Evolutionary conservation across 2,113 vertebrate genomes (phyloP).

Genomic region (Colinus virginianus): DNA sequence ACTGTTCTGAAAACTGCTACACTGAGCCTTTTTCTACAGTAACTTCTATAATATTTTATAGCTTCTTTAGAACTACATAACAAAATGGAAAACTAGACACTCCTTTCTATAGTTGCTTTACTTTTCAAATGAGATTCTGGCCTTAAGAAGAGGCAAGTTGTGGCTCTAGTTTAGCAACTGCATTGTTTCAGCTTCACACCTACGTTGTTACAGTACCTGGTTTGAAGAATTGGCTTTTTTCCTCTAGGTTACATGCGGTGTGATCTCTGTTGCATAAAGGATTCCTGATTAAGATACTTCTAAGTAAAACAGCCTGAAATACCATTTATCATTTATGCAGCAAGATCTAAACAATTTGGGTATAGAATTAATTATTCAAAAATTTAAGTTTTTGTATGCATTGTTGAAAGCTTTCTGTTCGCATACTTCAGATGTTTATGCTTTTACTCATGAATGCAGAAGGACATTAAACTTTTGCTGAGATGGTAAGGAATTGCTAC

Average conservation of each 20-base stretch:
- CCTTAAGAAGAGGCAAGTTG: neutral
- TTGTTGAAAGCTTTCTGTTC: neutral
- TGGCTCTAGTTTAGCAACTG: neutral
- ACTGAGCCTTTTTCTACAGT: neutral
- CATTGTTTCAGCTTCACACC: neutral
- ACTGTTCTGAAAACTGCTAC: neutral
- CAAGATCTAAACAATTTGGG: neutral
- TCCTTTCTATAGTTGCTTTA: neutral
- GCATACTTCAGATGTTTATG: neutral
- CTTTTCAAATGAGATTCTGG: neutral
- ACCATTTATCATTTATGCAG: neutral
- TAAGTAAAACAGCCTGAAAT: neutral
- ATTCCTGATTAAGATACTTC: neutral
- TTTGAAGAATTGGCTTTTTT: neutral
- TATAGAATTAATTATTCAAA: neutral
- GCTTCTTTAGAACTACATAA: neutral
- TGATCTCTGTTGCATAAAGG: neutral
- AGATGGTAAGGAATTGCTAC: neutral
- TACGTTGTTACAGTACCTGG: neutral
- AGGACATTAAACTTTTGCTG: neutral
- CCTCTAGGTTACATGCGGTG: neutral
- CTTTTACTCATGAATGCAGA: neutral
- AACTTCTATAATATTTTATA: neutral
- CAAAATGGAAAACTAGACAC: neutral
- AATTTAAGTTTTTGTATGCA: neutral